A percentile compares a stretch with the other conserved stretches of the same genome.
These are phyloP conservation scores for Hylaea fasciaria DNA, from an alignment of 2,888 invertebrate species.

Conservation along the genomic window DNA sequence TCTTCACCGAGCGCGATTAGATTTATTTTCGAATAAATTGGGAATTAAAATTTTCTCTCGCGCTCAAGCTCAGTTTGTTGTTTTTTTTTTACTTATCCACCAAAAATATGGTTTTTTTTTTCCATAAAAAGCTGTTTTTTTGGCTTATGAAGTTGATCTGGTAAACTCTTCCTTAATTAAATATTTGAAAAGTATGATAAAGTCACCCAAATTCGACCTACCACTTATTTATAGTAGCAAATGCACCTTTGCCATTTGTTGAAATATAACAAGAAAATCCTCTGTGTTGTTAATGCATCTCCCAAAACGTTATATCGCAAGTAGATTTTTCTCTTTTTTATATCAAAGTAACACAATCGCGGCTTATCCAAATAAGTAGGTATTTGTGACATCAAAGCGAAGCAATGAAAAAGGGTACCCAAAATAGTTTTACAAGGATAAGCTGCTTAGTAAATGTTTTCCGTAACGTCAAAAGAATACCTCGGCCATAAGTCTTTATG, in stretches of 20 bases:
- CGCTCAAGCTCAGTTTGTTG: neutral
- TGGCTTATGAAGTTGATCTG: too few species aligned
- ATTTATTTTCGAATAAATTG: neutral
- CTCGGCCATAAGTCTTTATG: slow-evolving; percentile 8
- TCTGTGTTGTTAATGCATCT: too few species aligned
- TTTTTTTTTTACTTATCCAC: too few species aligned
- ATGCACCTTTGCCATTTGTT: too few species aligned
- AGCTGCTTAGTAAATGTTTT: slow-evolving; percentile 19
- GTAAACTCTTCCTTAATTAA: too few species aligned
- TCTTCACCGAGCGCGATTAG: neutral
- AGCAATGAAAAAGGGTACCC: slow-evolving; percentile 11
- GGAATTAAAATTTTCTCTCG: neutral
- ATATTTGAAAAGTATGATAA: too few species aligned
- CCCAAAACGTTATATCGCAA: too few species aligned
- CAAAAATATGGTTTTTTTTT: too few species aligned
- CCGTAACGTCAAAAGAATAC: slow-evolving; percentile 20
- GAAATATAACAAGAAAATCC: too few species aligned
- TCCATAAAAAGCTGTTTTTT: too few species aligned
- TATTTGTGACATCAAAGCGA: slow-evolving; percentile 19
- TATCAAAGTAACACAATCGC: slow-evolving; percentile 11
- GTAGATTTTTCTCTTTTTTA: neutral
- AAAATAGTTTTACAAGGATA: slow-evolving; percentile 25
- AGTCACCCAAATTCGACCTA: too few species aligned
- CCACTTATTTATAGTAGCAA: too few species aligned
- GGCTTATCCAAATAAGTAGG: slow-evolving; percentile 8